A percentile compares a stretch with the other conserved stretches of the same genome.
phyloP scores from a whole-genome alignment of 2,888 invertebrate species.

The Pinctada fucata region DNA sequence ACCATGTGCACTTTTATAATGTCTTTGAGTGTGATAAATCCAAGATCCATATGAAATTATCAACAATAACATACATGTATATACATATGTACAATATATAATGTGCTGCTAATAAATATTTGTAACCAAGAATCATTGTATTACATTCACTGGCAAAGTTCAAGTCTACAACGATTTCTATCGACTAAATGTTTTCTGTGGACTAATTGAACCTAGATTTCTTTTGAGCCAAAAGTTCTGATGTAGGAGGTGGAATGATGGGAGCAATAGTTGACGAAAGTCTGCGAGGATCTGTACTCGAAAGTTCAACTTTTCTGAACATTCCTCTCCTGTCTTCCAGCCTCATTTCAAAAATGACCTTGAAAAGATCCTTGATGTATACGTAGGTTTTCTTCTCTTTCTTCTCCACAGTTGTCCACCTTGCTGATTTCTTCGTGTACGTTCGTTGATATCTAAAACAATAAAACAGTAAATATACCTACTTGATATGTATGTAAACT shows the following conservation, averaged over 20 bases:
- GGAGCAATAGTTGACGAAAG: slow-evolving; percentile 20
- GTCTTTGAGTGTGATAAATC: too few relatives aligned
- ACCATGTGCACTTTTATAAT: too few relatives aligned
- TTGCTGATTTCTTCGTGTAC: slow-evolving; percentile 34
- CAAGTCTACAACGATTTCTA: too few relatives aligned
- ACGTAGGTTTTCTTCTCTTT: slow-evolving; percentile 28
- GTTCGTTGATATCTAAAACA: slow-evolving; percentile 18
- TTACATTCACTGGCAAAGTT: too few relatives aligned
- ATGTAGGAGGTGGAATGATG: slow-evolving; percentile 14
- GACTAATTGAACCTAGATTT: slow-evolving; percentile 7
- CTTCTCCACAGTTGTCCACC: slow-evolving; percentile 27
- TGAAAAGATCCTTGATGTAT: slow-evolving; percentile 14
- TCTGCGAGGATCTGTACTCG: slow-evolving; percentile 30
- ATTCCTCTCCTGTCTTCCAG: slow-evolving; percentile 27
- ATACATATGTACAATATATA: too few relatives aligned
- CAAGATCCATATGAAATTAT: too few relatives aligned
- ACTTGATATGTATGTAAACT: not conserved
- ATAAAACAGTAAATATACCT: not conserved
- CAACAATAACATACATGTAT: too few relatives aligned
- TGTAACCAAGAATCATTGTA: too few relatives aligned
- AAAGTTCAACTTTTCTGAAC: slow-evolving; percentile 5
- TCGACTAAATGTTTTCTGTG: too few relatives aligned
- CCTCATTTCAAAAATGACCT: slow-evolving; percentile 20
- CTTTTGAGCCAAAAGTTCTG: not conserved
- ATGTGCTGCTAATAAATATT: too few relatives aligned